Conservation (phyloP, 2,113 vertebrate species). For the Hippotragus niger region DNA sequence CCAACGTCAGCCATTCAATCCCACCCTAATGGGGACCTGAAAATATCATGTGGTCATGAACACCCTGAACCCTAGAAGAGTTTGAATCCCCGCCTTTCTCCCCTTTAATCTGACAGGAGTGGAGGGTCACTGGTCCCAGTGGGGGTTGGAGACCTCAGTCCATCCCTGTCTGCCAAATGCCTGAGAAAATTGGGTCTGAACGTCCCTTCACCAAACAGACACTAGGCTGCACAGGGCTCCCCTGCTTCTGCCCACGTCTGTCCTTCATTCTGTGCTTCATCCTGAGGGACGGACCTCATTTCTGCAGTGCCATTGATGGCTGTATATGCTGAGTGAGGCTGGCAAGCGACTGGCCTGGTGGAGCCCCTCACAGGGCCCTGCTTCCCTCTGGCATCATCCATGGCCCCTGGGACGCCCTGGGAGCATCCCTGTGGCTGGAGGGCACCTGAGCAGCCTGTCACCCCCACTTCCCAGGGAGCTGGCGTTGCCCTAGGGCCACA, state of each 20-base stretch:
- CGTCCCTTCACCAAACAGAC: neutral
- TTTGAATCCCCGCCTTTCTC: neutral
- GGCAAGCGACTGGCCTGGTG: accelerated
- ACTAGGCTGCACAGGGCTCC: neutral
- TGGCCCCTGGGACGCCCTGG: accelerated
- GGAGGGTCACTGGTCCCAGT: neutral
- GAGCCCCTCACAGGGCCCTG: neutral
- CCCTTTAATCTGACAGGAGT: neutral
- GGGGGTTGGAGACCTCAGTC: neutral
- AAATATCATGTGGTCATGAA: neutral
- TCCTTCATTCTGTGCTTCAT: neutral
- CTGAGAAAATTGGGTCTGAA: too few species aligned
- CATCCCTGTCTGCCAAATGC: neutral
- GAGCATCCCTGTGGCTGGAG: neutral
- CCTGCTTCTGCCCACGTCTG: accelerated
- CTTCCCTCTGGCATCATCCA: neutral
- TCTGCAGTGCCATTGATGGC: accelerated
- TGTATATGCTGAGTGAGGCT: too few species aligned
- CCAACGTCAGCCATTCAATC: neutral
- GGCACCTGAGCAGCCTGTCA: neutral
- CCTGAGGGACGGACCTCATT: neutral
- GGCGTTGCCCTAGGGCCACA: neutral
- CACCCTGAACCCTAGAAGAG: neutral
- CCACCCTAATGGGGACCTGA: neutral
- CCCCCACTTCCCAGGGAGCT: neutral